A percentile compares a stretch with the other conserved stretches of the same genome.
These are phyloP conservation scores for Nemopilema nomurai DNA, from an alignment of 30 jellyfish, hydroid and myxozoan genomes.

Conservation along the genomic window DNA sequence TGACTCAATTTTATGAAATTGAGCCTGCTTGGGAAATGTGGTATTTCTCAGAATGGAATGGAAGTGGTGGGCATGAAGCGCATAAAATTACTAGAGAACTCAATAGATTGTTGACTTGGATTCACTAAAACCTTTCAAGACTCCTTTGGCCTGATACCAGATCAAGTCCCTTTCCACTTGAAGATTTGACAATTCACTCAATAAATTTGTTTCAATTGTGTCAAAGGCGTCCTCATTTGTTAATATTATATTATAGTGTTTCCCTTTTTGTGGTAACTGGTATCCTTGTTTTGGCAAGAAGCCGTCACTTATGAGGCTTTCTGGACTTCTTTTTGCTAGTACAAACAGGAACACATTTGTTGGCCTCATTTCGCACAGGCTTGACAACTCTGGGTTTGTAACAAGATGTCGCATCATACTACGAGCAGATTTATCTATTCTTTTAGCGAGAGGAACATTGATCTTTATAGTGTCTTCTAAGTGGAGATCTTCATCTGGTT, in stretches of 20 bases:
- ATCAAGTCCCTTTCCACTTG: conserved; percentile 27
- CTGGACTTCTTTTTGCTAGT: conserved; percentile 29
- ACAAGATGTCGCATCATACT: conserved; percentile 3
- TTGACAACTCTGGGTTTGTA: conserved; percentile 12
- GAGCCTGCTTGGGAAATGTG: too few species aligned
- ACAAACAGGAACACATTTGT: conserved; percentile 33
- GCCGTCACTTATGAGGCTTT: background rate
- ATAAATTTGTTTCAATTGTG: background rate
- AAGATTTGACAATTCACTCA: background rate
- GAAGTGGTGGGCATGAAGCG: too few species aligned
- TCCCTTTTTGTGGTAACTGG: conserved; percentile 34
- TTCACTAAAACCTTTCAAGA: conserved; percentile 30
- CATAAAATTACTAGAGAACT: too few species aligned
- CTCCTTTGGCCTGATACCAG: conserved; percentile 44
- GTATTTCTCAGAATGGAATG: too few species aligned
- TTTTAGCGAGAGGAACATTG: background rate
- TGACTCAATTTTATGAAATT: too few species aligned
- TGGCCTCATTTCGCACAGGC: conserved; percentile 34
- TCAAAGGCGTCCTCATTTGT: conserved; percentile 12
- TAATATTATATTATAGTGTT: conserved; percentile 15
- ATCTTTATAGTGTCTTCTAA: background rate
- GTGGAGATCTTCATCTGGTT: background rate
- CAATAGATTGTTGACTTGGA: background rate
- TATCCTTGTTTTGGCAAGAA: conserved; percentile 30
- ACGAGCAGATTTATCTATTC: conserved; percentile 13